Conservation (phyloP, 2,888 invertebrate species). For the Choreutis nemorana region DNA sequence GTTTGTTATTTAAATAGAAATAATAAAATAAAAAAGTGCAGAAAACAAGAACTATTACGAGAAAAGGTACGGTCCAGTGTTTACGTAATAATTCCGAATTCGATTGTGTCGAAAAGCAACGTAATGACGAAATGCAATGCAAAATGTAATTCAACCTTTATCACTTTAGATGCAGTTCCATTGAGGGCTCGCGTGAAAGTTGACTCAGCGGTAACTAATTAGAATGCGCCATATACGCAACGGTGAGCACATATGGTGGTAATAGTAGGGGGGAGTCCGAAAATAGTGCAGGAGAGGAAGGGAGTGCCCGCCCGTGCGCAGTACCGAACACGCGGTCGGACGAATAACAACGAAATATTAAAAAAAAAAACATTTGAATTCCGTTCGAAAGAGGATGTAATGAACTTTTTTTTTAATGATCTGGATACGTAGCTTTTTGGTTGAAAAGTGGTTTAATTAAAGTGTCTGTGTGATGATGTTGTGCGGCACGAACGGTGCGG, state of each 20-base stretch:
- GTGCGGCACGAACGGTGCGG: constrained; percentile 51
- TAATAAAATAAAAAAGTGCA: background rate
- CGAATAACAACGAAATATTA: constrained; percentile 1
- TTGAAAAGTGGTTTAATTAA: constrained; percentile 13
- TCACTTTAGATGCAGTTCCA: too few relatives aligned
- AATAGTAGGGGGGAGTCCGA: constrained; percentile 28
- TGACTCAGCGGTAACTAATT: constrained; percentile 6
- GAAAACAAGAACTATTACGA: too few relatives aligned
- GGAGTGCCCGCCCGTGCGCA: constrained; percentile 26
- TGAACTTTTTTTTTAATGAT: constrained; percentile 7
- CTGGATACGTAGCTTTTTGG: constrained; percentile 12
- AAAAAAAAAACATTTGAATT: background rate
- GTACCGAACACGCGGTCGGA: constrained; percentile 25
- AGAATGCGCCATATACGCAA: constrained; percentile 4
- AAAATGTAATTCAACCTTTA: too few relatives aligned
- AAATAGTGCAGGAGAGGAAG: constrained; percentile 37
- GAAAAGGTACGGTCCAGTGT: too few relatives aligned
- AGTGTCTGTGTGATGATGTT: constrained; percentile 35
- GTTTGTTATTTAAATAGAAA: background rate
- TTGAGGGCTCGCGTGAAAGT: constrained; percentile 10
- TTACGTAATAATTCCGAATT: too few relatives aligned
- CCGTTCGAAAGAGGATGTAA: constrained; percentile 7
- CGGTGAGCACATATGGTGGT: constrained; percentile 1
- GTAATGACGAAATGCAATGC: too few relatives aligned
- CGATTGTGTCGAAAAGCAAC: too few relatives aligned